Percentiles rank a stretch among this genome's conserved stretches.
These are phyloP conservation scores for Tenebrosternarchus preto DNA, from an alignment of 2,113 vertebrate genomes.

Conservation along the genomic window DNA sequence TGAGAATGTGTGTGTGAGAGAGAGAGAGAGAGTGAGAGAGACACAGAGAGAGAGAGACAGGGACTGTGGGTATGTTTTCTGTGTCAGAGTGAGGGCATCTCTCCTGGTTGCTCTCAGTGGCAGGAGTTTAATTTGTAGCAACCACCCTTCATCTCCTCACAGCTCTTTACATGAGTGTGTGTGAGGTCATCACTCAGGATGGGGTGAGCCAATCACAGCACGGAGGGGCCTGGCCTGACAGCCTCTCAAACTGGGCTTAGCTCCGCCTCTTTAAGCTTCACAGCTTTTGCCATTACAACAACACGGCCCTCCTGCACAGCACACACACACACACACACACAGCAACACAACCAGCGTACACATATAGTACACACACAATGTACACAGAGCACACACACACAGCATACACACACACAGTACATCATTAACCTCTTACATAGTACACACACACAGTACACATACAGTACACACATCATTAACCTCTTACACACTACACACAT, in stretches of 20 bases:
- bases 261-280: not conserved
- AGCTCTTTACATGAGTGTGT: slow-evolving; percentile 69
- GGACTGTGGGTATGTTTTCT: not conserved
- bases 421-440: too few species aligned
- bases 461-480: too few species aligned
- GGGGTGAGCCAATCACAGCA: slow-evolving; percentile 54
- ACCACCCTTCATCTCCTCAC: slow-evolving; percentile 41
- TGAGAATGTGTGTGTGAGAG: too few species aligned
- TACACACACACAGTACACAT: too few species aligned
- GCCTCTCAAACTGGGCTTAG: slow-evolving; percentile 35
- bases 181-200: slow-evolving; percentile 71
- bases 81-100: slow-evolving; percentile 5
- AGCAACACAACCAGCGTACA: slow-evolving; percentile 34
- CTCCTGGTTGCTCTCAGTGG: slow-evolving; percentile 65
- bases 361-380: too few species aligned
- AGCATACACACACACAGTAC: too few species aligned
- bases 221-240: slow-evolving; percentile 66
- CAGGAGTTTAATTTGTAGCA: slow-evolving; percentile 69
- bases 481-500: too few species aligned
- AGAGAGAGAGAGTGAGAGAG: not conserved
- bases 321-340: not conserved
- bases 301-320: slow-evolving; percentile 20
- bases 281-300: slow-evolving; percentile 34
- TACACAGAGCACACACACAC: too few species aligned
- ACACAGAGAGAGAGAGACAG: not conserved